Evolutionary conservation across 2,888 invertebrate species (phyloP).

Genomic region (Ophion ventricosus): DNA sequence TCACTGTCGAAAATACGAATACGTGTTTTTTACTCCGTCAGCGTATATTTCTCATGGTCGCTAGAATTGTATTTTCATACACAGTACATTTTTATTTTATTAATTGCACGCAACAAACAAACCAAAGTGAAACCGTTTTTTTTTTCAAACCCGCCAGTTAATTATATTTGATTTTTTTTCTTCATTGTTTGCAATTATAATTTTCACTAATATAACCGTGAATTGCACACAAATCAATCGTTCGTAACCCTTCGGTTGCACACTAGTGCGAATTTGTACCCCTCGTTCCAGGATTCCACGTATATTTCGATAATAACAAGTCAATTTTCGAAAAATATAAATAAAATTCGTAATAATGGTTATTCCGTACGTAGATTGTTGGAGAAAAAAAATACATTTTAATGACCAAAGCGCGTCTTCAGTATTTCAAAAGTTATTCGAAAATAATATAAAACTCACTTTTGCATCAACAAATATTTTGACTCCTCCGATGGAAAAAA

Average conservation of each 20-base stretch:
- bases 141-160: background rate
- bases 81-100: background rate
- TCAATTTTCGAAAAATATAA: background rate
- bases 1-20: background rate
- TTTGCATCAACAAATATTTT: background rate
- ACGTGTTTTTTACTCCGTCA: background rate
- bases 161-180: background rate
- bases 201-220: background rate
- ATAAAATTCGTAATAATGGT: background rate
- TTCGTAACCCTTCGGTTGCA: background rate
- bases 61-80: background rate
- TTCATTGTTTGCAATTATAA: background rate
- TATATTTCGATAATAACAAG: background rate
- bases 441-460: background rate
- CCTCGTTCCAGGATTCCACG: background rate
- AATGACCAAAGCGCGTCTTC: background rate
- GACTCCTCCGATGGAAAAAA: background rate
- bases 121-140: background rate
- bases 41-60: background rate
- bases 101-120: background rate
- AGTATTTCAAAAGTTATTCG: background rate
- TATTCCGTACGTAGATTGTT: background rate
- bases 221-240: background rate
- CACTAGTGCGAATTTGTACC: background rate
- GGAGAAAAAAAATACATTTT: background rate